phyloP scores from a whole-genome alignment of 2,113 vertebrate species.

The Grus americana region DNA sequence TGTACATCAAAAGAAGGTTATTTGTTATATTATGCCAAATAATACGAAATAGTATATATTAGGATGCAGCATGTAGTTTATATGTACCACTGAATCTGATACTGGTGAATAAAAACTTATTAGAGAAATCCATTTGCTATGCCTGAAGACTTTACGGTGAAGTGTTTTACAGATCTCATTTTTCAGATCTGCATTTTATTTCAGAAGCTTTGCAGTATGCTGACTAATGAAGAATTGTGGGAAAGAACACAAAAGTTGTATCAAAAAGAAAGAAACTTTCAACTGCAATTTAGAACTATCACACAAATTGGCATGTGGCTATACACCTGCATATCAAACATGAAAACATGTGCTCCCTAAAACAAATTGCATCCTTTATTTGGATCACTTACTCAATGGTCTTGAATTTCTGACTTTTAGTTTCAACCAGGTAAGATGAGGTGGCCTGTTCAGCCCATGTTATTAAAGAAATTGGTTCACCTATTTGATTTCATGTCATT shows the following conservation, averaged over 20 bases:
- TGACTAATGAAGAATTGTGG: conserved; percentile 46
- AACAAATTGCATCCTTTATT: conserved; percentile 43
- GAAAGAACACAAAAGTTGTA: not conserved
- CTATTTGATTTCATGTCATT: conserved; percentile 83
- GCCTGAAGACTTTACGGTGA: conserved; percentile 59
- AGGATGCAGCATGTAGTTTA: conserved; percentile 28
- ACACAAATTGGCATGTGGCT: not conserved
- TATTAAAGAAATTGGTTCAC: conserved; percentile 83
- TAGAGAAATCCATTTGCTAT: conserved; percentile 56
- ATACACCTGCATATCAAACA: not conserved
- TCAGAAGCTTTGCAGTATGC: conserved; percentile 37
- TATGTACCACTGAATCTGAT: conserved; percentile 54
- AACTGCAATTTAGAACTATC: not conserved
- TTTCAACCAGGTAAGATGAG: conserved; percentile 70
- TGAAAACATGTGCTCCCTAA: not conserved
- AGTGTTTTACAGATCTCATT: conserved; percentile 66
- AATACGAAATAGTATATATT: conserved; percentile 14
- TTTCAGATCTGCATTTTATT: conserved; percentile 69
- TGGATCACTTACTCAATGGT: conserved; percentile 45
- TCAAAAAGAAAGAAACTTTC: not conserved
- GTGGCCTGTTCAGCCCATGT: conserved; percentile 71
- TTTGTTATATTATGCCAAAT: conserved; percentile 20
- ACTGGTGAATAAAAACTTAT: conserved; percentile 61
- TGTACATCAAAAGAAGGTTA: not conserved
- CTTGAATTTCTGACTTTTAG: conserved; percentile 57